Percentiles rank a stretch among this genome's conserved stretches.
These are phyloP conservation scores for Donacobius atricapilla DNA, from an alignment of 2,113 vertebrate genomes.

Conservation along the genomic window DNA sequence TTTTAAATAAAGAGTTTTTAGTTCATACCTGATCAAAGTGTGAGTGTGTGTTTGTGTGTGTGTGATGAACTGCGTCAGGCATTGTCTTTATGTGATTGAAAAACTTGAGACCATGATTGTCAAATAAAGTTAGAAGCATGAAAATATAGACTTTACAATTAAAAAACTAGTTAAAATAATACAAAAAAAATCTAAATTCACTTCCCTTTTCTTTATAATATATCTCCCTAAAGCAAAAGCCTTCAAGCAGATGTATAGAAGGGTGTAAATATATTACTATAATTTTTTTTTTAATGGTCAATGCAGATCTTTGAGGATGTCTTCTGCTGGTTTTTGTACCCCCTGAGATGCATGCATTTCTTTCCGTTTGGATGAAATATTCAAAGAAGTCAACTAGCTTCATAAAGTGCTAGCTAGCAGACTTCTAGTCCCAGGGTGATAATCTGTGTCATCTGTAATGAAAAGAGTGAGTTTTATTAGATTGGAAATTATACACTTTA, in stretches of 20 bases:
- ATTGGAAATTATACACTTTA: neutral
- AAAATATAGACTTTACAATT: neutral
- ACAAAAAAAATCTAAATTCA: neutral
- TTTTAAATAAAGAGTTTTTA: too few relatives aligned
- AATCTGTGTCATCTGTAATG: neutral
- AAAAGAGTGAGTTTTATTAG: neutral
- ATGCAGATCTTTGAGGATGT: neutral
- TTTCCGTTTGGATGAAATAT: neutral
- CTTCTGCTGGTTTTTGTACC: neutral
- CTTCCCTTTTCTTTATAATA: neutral
- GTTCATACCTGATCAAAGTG: too few relatives aligned
- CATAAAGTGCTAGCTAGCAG: neutral
- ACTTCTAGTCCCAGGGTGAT: neutral
- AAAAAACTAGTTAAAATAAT: neutral
- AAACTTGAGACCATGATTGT: neutral
- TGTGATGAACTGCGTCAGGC: too few relatives aligned
- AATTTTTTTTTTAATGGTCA: neutral
- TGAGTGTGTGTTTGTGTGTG: too few relatives aligned
- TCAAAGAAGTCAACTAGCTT: neutral
- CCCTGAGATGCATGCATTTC: neutral
- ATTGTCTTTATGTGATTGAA: neutral
- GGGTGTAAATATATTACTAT: neutral
- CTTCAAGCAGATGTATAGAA: neutral
- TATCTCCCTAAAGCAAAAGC: neutral
- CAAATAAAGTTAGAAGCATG: neutral